Conservation (phyloP, 2,797 vertebrate species). For the Phalanger gymnotis region DNA sequence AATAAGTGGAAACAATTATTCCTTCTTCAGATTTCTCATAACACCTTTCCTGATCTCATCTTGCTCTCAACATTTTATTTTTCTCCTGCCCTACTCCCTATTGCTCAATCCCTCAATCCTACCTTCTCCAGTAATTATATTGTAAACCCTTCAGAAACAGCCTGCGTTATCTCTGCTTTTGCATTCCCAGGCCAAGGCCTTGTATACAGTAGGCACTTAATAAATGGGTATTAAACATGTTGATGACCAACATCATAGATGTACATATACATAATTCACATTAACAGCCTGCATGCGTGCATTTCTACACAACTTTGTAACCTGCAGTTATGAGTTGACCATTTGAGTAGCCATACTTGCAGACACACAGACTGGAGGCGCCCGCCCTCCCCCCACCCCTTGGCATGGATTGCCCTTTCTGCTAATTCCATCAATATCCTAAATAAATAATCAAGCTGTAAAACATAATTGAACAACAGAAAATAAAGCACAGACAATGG, state of each 20-base stretch:
- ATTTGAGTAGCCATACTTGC: background rate
- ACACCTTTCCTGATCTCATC: background rate
- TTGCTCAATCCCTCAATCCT: background rate
- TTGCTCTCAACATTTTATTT: background rate
- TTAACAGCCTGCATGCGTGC: background rate
- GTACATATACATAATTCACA: background rate
- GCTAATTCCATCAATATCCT: background rate
- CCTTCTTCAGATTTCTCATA: background rate
- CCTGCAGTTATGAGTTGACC: background rate
- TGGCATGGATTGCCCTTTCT: background rate
- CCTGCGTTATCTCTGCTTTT: background rate
- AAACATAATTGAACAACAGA: slow-evolving; percentile 51
- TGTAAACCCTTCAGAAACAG: background rate
- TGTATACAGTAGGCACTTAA: background rate
- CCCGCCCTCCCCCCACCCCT: background rate
- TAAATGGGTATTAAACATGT: background rate
- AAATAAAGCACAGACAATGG: slow-evolving; percentile 55
- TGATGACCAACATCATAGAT: background rate
- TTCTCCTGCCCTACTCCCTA: background rate
- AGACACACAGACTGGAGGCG: background rate
- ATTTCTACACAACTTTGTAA: background rate
- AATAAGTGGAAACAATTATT: background rate
- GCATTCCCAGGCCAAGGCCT: background rate
- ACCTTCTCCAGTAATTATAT: background rate
- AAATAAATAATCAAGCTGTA: slow-evolving; percentile 45